Base-by-base conservation (phyloP, 2,888 invertebrate genomes). In the Sinelater perroti region DNA sequence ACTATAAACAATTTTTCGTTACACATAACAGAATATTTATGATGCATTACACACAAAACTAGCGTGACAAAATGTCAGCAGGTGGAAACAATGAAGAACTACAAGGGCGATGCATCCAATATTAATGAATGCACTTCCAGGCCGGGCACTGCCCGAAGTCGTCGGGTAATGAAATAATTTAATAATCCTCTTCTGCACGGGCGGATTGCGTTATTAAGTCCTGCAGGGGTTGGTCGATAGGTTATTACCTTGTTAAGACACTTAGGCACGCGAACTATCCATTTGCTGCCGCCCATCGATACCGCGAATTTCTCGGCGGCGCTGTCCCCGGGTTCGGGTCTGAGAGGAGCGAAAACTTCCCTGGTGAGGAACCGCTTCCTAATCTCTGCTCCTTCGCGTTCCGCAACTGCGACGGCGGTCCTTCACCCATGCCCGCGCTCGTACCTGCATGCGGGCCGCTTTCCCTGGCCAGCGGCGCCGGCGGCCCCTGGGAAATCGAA, bases 181-280 rank as follows among this genome's bases (percentile, higher is more conserved):
- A 45, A 46, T 53, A 53, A 53, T 45, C 45, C 46, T 11, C 33
- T 53, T 17, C 42, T 45, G 45, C 53, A 45, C 36, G 53, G 36
- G 36, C 45, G 24, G 33, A 36, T 45, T 36, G 21, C 45, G 14
- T 35, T 44, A 45, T 53, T 53, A 45, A 20, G 40, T 33, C 45
- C 31, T 53, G 36, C n/a, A 30, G 26, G 45, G 45, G 44, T 45
- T 53, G 45, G 45, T 44, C 53, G 53, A 53, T 53, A 53, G 50
- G 38, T 28, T 53, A 45, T 45, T 53, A 53, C 24, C 35, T 53
- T 36, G 53, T 45, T 53, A 53, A 53, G 38, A 46, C 35, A 26
- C 45, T 53, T 5, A 35, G 31, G 35, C 53, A 53, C 53, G 53
- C 53, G 44, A 53, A 53, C 45, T 28, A 45, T 35, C 45, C 53